These are phyloP conservation scores for Sinella curviseta DNA, from an alignment of 1,140 invertebrate species.

Conservation along the genomic window DNA sequence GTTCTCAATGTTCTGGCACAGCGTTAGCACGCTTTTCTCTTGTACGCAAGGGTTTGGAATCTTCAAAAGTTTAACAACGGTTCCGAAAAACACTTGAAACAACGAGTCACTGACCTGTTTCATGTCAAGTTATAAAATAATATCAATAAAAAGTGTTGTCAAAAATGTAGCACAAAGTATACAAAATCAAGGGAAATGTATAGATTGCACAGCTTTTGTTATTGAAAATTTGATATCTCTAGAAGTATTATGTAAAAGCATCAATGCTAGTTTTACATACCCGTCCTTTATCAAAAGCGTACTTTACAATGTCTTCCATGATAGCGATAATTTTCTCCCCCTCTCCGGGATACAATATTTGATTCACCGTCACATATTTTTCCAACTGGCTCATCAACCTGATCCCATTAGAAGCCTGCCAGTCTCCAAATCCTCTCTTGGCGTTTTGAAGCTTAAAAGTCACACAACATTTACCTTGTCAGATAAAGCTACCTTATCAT, in stretches of 20 bases:
- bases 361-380: slow-evolving; percentile 29
- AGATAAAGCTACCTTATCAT: too few relatives aligned
- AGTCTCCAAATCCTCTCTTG: slow-evolving; percentile 40
- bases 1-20: slow-evolving; percentile 18
- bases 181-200: too few relatives aligned
- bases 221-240: neutral
- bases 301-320: slow-evolving; percentile 37
- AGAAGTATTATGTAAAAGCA: neutral
- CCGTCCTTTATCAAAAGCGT: slow-evolving; percentile 22
- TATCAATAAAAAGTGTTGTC: too few relatives aligned
- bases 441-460: slow-evolving; percentile 41
- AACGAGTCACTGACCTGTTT: slow-evolving; percentile 21
- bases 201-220: too few relatives aligned
- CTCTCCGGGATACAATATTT: slow-evolving; percentile 41
- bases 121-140: neutral
- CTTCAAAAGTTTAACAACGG: slow-evolving; percentile 28
- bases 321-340: slow-evolving; percentile 44
- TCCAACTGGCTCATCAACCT: slow-evolving; percentile 25
- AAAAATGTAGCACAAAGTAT: too few relatives aligned
- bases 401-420: slow-evolving; percentile 21
- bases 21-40: slow-evolving; percentile 15
- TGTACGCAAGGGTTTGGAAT: slow-evolving; percentile 36
- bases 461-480: neutral
- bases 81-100: slow-evolving; percentile 30
- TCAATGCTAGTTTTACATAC: slow-evolving; percentile 30